Percentiles rank a stretch among this genome's conserved stretches.
Conservation (phyloP, 2,113 vertebrate species). For the Acinonyx jubatus region DNA sequence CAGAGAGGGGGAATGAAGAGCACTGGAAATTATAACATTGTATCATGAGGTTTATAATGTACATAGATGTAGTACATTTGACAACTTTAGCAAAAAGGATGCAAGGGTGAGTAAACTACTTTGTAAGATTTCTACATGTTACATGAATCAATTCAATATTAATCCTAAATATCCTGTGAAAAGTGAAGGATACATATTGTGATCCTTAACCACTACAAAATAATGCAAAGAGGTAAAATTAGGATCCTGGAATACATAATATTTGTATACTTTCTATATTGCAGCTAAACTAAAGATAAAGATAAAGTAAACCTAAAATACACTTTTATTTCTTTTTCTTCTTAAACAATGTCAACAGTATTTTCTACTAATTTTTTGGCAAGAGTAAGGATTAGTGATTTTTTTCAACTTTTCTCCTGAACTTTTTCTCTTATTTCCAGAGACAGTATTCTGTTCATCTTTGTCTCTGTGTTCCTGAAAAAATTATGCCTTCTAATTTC, state of each 20-base stretch:
- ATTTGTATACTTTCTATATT: not conserved
- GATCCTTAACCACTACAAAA: not conserved
- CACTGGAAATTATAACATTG: not conserved
- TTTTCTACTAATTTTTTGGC: slow-evolving; percentile 22
- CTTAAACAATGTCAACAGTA: not conserved
- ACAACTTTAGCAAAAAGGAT: not conserved
- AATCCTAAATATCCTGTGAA: not conserved
- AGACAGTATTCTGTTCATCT: not conserved
- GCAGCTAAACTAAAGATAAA: not conserved
- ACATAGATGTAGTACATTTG: not conserved
- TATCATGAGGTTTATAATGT: not conserved
- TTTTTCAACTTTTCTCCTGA: not conserved
- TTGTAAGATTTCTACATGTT: slow-evolving; percentile 22
- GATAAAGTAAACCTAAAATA: not conserved
- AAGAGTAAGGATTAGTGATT: not conserved
- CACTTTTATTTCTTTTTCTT: not conserved
- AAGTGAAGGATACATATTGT: not conserved
- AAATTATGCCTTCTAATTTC: not conserved
- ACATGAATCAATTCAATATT: not conserved
- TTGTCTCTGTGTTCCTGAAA: slow-evolving; percentile 29
- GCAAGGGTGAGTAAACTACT: not conserved
- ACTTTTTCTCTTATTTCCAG: not conserved
- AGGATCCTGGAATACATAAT: not conserved
- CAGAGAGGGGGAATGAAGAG: not conserved
- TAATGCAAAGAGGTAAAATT: not conserved